phyloP scores from a whole-genome alignment of 2,797 vertebrate genomes.

The Typhlichthys subterraneus region DNA sequence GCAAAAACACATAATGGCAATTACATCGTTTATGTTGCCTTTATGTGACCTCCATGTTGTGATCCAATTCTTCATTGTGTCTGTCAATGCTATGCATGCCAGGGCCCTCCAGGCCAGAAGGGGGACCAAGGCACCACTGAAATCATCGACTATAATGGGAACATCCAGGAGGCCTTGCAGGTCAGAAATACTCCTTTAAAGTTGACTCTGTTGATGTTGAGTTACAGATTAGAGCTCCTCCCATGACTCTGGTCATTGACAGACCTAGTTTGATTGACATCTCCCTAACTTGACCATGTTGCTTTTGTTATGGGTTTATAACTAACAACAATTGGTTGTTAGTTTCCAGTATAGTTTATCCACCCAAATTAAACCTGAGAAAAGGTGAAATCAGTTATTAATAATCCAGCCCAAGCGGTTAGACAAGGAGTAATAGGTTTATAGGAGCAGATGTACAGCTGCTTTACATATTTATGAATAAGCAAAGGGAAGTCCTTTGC shows the following conservation, averaged over 20 bases:
- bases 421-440: no score
- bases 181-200: constrained; percentile 66
- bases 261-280: no score
- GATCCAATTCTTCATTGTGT: constrained; percentile 2
- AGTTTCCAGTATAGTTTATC: no score
- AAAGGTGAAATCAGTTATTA: no score
- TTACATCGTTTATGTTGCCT: background rate
- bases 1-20: background rate
- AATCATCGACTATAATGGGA: constrained; percentile 98
- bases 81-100: constrained; percentile 32
- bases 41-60: constrained; percentile 3
- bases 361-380: no score
- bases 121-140: constrained; percentile 95
- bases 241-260: no score
- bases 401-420: no score
- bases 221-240: background rate
- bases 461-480: background rate
- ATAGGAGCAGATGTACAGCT: background rate
- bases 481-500: no score
- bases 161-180: constrained; percentile 97
- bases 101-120: constrained; percentile 96
- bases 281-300: no score
- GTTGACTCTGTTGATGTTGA: background rate
- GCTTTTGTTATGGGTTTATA: no score
- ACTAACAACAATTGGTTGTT: no score